Conservation (phyloP, 2,888 invertebrate genomes). For the Amblyjoppa proteus region DNA sequence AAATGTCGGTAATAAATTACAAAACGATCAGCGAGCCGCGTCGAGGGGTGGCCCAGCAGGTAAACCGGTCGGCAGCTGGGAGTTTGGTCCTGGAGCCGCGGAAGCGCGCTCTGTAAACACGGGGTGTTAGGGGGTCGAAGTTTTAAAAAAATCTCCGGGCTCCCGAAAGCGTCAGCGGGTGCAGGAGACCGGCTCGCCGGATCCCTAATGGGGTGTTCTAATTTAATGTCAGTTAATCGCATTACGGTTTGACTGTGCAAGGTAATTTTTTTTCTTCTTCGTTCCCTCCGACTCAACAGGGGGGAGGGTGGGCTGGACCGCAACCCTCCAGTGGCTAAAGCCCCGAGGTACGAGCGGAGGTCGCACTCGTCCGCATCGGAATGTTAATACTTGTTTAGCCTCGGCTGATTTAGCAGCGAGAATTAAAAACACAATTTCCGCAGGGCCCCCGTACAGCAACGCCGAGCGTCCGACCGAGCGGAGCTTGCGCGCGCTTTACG, state of each 20-base stretch:
- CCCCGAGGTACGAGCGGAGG: neutral
- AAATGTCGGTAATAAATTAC: constrained; percentile 24
- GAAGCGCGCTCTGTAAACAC: constrained; percentile 21
- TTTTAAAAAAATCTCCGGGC: constrained; percentile 24
- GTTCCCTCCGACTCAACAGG: neutral
- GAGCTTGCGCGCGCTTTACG: constrained; percentile 65
- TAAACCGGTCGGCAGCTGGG: constrained; percentile 61
- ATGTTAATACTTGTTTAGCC: constrained; percentile 81
- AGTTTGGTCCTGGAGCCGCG: constrained; percentile 13
- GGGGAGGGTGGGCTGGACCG: neutral
- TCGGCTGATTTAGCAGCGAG: constrained; percentile 79
- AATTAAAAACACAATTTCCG: constrained; percentile 82
- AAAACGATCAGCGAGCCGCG: constrained; percentile 22
- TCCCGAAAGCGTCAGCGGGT: constrained; percentile 31
- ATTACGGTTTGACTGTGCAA: constrained; percentile 75
- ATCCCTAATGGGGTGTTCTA: constrained; percentile 76
- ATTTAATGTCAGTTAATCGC: constrained; percentile 79
- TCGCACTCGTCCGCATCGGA: constrained; percentile 70
- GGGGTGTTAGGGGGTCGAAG: constrained; percentile 22
- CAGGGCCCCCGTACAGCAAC: constrained; percentile 48
- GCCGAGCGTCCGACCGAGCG: constrained; percentile 55
- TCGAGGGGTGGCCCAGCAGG: constrained; percentile 39
- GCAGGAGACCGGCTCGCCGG: constrained; percentile 68
- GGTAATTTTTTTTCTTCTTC: constrained; percentile 30
- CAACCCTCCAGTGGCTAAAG: constrained; percentile 7